A percentile compares a stretch with the other conserved stretches of the same genome.
Conservation (phyloP, 2,113 vertebrate species). For the Ancistrus triradiatus region DNA sequence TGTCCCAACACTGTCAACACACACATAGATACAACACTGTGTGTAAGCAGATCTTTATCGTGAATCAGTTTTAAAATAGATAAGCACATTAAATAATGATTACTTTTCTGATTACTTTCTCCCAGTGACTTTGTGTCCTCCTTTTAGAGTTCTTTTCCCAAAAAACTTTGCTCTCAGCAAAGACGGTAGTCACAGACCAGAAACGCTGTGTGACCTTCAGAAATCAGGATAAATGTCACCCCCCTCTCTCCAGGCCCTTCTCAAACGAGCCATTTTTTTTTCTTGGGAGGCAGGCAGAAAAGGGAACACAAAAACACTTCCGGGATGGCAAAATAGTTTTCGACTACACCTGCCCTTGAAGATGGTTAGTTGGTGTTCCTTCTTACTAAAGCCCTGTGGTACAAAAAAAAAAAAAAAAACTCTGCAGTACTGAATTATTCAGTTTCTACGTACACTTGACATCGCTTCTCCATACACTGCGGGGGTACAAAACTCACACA, state of each 20-base stretch:
- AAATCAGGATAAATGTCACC: constrained; percentile 40
- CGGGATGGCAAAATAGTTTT: constrained; percentile 52
- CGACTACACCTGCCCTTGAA: constrained; percentile 51
- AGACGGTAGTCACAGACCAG: constrained; percentile 48
- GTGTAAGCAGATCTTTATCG: too few species aligned
- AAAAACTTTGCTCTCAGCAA: constrained; percentile 18
- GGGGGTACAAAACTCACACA: too few species aligned
- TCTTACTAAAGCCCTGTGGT: constrained; percentile 5
- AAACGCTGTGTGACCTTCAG: constrained; percentile 37
- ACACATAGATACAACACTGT: constrained; percentile 24
- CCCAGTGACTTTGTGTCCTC: constrained; percentile 48
- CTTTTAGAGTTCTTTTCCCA: constrained; percentile 55
- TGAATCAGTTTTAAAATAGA: too few species aligned
- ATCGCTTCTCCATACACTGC: too few species aligned
- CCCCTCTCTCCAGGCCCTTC: constrained; percentile 35
- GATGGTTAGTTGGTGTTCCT: constrained; percentile 35
- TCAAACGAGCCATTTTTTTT: constrained; percentile 51
- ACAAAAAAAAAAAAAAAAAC: too few species aligned
- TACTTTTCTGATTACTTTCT: too few species aligned
- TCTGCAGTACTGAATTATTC: too few species aligned
- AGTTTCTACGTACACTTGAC: too few species aligned
- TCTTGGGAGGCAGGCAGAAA: constrained; percentile 40
- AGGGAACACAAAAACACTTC: constrained; percentile 51
- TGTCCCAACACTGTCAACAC: constrained; percentile 45
- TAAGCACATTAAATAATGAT: too few species aligned